phyloP scores from a whole-genome alignment of 2,888 invertebrate genomes.

The Lomographa bimaculata region DNA sequence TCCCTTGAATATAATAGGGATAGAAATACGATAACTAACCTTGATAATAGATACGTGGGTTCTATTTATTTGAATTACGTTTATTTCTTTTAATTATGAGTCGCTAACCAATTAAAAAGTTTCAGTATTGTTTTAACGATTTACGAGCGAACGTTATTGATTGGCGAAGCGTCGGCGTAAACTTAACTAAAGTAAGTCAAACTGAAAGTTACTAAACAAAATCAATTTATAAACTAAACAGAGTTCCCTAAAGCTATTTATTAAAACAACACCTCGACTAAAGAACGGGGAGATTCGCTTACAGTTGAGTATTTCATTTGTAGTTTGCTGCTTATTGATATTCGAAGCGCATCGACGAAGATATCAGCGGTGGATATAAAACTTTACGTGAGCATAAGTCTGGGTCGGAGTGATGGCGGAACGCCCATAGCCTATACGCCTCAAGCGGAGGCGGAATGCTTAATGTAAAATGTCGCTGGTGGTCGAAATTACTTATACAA shows the following conservation, averaged over 20 bases:
- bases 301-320: slow-evolving; percentile 59
- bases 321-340: slow-evolving; percentile 67
- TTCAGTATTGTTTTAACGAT: neutral
- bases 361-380: slow-evolving; percentile 68
- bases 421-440: slow-evolving; percentile 22
- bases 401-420: slow-evolving; percentile 41
- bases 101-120: slow-evolving; percentile 20
- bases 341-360: slow-evolving; percentile 58
- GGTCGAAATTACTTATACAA: slow-evolving; percentile 10
- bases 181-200: slow-evolving; percentile 25
- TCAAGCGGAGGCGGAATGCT: slow-evolving; percentile 18
- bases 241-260: slow-evolving; percentile 38
- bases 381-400: slow-evolving; percentile 50
- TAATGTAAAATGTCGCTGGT: slow-evolving; percentile 26
- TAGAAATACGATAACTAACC: slow-evolving; percentile 66
- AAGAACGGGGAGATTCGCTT: slow-evolving; percentile 51
- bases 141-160: slow-evolving; percentile 25
- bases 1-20: slow-evolving; percentile 69
- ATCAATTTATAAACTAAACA: slow-evolving; percentile 39
- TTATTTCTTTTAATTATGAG: slow-evolving; percentile 6
- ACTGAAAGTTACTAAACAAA: slow-evolving; percentile 31
- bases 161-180: slow-evolving; percentile 20
- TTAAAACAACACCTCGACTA: slow-evolving; percentile 47
- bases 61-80: slow-evolving; percentile 30
- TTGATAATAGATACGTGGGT: slow-evolving; percentile 35